Evolutionary conservation across 2,797 vertebrate species (phyloP).

Genomic region (Mastacembelus armatus): DNA sequence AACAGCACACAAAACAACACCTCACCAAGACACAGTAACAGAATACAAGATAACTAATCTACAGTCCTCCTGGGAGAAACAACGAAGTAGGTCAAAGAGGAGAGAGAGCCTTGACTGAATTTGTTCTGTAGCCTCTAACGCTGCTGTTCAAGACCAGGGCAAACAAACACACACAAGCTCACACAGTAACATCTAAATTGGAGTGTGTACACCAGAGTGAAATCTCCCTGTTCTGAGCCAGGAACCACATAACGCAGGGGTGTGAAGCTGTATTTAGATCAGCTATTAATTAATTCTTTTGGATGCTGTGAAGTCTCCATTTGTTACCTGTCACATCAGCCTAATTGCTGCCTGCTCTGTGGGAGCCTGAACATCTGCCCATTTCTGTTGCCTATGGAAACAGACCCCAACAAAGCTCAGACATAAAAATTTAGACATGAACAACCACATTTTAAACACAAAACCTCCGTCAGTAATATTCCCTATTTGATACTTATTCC

Average conservation of each 20-base stretch:
- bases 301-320: conserved; percentile 64
- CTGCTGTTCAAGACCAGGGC: conserved; percentile 25
- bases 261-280: conserved; percentile 62
- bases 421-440: conserved; percentile 8
- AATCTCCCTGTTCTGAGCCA: conserved; percentile 15
- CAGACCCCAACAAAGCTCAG: not conserved
- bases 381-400: conserved; percentile 49
- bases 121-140: not conserved
- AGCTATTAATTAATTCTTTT: conserved; percentile 70
- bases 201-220: conserved; percentile 2
- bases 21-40: conserved; percentile 21
- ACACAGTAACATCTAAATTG: not conserved
- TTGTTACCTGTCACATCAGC: conserved; percentile 68
- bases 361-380: conserved; percentile 58
- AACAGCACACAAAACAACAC: conserved; percentile 30
- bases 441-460: conserved; percentile 6
- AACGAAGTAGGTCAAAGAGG: conserved; percentile 35
- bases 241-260: conserved; percentile 30
- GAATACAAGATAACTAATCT: conserved; percentile 19
- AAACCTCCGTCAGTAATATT: not conserved
- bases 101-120: conserved; percentile 5
- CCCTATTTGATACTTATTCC: not conserved
- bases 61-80: conserved; percentile 10
- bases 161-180: not conserved
- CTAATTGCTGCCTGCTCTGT: conserved; percentile 62